These are phyloP conservation scores for Equus quagga DNA, from an alignment of 2,113 vertebrate species.

Conservation along the genomic window DNA sequence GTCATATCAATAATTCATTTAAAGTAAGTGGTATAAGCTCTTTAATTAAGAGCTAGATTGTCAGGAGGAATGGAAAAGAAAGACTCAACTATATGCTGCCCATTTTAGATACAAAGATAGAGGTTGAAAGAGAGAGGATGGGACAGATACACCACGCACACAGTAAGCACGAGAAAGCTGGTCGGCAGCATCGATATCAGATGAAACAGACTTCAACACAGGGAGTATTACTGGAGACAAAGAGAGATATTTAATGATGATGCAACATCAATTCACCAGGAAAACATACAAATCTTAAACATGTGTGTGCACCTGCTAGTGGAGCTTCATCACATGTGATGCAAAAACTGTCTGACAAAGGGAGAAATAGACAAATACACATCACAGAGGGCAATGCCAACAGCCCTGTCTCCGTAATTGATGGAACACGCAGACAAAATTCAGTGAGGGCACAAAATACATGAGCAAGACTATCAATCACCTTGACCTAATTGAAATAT, in stretches of 20 bases:
- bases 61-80: background rate
- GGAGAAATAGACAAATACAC: no score
- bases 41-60: no score
- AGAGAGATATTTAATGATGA: background rate
- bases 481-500: background rate
- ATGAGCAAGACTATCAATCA: background rate
- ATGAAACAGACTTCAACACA: no score
- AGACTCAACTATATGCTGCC: background rate
- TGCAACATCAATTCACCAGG: background rate
- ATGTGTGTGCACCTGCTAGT: background rate
- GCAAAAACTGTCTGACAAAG: background rate
- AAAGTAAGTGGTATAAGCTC: background rate
- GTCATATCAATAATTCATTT: background rate
- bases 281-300: background rate
- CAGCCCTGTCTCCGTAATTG: background rate
- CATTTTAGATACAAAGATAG: background rate
- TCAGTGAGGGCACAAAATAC: background rate
- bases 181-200: background rate
- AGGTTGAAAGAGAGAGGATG: background rate
- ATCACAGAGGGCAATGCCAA: background rate
- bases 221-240: background rate
- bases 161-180: background rate
- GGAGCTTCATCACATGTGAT: background rate
- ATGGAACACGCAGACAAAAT: background rate
- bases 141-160: background rate